Base-by-base conservation (phyloP, 92 coral and sea anemone genomes). In the Phenganax stokvisi region DNA sequence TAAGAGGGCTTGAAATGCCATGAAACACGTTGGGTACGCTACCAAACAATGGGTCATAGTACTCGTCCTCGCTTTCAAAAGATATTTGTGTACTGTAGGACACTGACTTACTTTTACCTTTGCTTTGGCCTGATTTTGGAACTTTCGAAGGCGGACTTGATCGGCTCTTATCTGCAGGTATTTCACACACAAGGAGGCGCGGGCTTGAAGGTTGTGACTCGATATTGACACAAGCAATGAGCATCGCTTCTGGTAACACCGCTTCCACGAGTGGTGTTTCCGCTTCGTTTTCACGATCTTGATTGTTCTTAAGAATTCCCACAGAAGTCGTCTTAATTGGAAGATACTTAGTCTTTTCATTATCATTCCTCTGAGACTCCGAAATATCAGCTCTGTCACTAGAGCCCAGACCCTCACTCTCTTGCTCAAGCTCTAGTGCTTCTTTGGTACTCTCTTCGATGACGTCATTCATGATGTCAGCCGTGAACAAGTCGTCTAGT, bases 1-100 rank as follows among this genome's bases (percentile, higher is more conserved):
- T 92, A 59, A 97, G 93, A 54, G 87, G 96, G 1, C 97, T 96
- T 53, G 72, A 55, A 73, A 90, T 86, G 74, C 92, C 89, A 63
- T 96, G 90, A 29, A 96, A 77, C 53, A 91, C 88, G n/a, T 92
- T 13, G 27, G 87, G 16, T 25, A 58, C 76, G 3, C 82, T 37
- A 5, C 47, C 77, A 53, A 87, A 63, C 62, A 80, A 76, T 0
- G 85, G 87, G 7, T 87, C 83, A 54, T 80, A 67, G 77, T 80
- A 88, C 16, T 88, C 90, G 51, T 87, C 89, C 6, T 81, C 86
- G 74, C 85, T 85, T 54, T 85, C 86, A 31, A 84, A 84, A 8
- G 88, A 83, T 67, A 87, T 62, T 85, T 85, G 61, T 71, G 85
- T 25, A 56, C 84, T 69, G 56, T 80, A 84, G 10, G 80, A 85